Conservation (phyloP, 2,113 vertebrate genomes). For the Melanotaenia duboulayi region DNA sequence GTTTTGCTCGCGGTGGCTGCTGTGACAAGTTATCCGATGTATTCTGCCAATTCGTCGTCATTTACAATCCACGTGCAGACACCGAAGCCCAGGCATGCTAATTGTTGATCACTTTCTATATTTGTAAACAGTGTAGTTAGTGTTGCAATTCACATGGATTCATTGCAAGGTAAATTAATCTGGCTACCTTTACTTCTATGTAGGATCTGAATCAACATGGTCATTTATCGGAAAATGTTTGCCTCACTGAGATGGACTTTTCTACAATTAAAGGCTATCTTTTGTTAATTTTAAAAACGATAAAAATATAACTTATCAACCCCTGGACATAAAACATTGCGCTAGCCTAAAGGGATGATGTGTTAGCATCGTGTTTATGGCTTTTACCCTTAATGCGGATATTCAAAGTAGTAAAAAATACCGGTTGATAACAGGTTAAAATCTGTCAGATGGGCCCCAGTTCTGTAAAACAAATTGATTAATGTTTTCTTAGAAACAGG, state of each 20-base stretch:
- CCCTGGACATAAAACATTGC: background rate
- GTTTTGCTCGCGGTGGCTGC: background rate
- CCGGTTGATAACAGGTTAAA: background rate
- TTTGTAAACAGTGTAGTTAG: constrained; percentile 66
- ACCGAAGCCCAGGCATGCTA: background rate
- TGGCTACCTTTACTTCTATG: background rate
- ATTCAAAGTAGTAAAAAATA: constrained; percentile 12
- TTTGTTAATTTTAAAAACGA: no score
- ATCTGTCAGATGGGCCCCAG: background rate
- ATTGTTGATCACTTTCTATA: constrained; percentile 23
- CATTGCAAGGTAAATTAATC: constrained; percentile 45
- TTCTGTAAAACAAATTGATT: background rate
- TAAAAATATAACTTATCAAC: no score
- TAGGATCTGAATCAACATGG: background rate
- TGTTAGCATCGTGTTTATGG: constrained; percentile 57
- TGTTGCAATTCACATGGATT: constrained; percentile 38
- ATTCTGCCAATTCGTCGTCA: constrained; percentile 11
- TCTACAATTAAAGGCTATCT: background rate
- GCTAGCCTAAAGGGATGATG: background rate
- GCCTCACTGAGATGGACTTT: background rate
- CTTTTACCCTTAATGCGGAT: constrained; percentile 35
- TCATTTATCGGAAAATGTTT: constrained; percentile 1
- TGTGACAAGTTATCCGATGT: constrained; percentile 11
- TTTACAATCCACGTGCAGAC: background rate
- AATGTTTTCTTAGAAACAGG: background rate